Conservation (phyloP, 2,797 vertebrate species). For the Coreius guichenoti region DNA sequence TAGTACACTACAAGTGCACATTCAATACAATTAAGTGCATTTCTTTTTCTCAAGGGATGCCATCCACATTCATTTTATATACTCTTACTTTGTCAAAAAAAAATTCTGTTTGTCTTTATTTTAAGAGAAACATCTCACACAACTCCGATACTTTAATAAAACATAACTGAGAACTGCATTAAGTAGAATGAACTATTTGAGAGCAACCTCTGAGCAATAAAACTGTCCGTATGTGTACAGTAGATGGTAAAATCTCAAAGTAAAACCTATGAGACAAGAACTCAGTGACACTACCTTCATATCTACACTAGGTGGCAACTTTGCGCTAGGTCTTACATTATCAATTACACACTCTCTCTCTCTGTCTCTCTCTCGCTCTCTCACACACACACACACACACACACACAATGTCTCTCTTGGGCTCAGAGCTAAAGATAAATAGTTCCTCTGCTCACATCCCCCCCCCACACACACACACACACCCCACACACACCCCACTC, state of each 20-base stretch:
- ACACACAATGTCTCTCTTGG: not conserved
- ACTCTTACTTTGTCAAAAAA: too few species aligned
- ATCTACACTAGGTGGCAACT: constrained; percentile 30
- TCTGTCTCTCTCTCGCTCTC: not conserved
- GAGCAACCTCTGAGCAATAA: not conserved
- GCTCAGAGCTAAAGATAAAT: constrained; percentile 25
- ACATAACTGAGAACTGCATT: not conserved
- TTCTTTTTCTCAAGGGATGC: not conserved
- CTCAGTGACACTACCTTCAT: not conserved
- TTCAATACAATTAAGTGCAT: too few species aligned
- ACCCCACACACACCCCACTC: too few species aligned
- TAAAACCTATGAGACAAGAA: not conserved
- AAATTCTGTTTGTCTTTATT: too few species aligned
- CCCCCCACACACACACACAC: too few species aligned
- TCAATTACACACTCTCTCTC: not conserved
- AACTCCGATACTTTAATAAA: too few species aligned
- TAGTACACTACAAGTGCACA: too few species aligned
- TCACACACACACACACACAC: not conserved
- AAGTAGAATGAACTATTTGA: not conserved
- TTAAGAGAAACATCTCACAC: too few species aligned
- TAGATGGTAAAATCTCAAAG: not conserved
- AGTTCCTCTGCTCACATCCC: not conserved
- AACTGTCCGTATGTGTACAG: not conserved
- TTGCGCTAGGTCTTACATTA: not conserved
- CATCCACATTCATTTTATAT: not conserved